Base-by-base conservation (phyloP, 2,113 vertebrate genomes). In the Mohoua ochrocephala region DNA sequence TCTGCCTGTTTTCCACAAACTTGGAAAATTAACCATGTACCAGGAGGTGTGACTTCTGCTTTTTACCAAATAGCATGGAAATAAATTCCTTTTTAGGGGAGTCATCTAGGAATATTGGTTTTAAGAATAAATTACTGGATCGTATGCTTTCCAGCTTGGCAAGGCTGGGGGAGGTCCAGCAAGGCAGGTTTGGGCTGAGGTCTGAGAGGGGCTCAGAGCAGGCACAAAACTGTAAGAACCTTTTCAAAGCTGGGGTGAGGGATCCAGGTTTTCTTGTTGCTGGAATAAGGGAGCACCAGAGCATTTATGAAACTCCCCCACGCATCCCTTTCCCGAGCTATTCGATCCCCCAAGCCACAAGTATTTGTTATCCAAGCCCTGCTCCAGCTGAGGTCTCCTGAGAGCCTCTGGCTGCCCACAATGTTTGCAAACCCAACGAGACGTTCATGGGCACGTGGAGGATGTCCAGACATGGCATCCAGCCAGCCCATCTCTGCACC, bases 21-120 rank as follows among this genome's bases (percentile, higher is more conserved):
- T 15, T 82, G 84, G 90, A 96, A 93, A 95, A 93, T 79, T 94
- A 93, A 93, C 85, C 65, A 35, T 30, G 13, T 18, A 54, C 28
- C n/a, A 24, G 67, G 71, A 86, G 70, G 37, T 0, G 15, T 77
- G 89, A 84, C 78, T 95, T 89, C 27, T 24, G 12, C 54, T 71
- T 91, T 91, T 91, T 91, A 67, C 92, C 85, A 91, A 92, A 78
- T 11, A 56, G 14, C 37, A 37, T n/a, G 68, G 49, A 54, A 92
- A 92, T 89, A 92, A 93, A 94, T 84, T 82, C n/a, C 19, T 45
- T 68, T 26, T 92, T 77, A 67, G 79, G 39, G 31, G n/a, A 93
- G 22, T 61, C 20, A 86, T 15, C 44, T 63, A 50, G 41, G 79
- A 91, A 65, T 88, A 79, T 27, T 82, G 7, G 17, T 4, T 81